phyloP scores from a whole-genome alignment of 2,888 invertebrate species.

The Papilio gigon region DNA sequence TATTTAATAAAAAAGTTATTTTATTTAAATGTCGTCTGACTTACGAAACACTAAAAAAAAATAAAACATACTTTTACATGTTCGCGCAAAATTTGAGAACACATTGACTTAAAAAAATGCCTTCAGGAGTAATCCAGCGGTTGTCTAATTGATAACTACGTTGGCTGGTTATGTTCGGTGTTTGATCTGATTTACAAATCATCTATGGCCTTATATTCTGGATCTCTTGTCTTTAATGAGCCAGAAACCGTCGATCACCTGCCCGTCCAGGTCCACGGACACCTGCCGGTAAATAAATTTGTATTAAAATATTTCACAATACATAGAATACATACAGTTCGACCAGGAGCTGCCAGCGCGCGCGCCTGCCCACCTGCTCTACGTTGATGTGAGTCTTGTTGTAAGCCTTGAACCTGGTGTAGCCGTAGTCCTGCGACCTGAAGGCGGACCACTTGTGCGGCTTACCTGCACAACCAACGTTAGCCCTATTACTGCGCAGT shows the following conservation, averaged over 20 bases:
- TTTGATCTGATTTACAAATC: neutral
- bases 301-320: neutral
- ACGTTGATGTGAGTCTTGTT: constrained; percentile 94
- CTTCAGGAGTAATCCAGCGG: no score
- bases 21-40: no score
- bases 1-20: no score
- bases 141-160: no score
- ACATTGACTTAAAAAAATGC: no score
- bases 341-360: no score
- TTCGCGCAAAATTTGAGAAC: no score
- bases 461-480: constrained; percentile 80
- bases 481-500: neutral
- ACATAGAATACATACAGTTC: no score
- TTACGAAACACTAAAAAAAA: no score
- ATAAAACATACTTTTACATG: no score
- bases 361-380: constrained; percentile 87
- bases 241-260: constrained; percentile 84
- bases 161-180: no score
- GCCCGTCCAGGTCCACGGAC: constrained; percentile 87
- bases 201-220: constrained; percentile 6
- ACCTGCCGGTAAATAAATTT: constrained; percentile 77
- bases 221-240: constrained; percentile 57
- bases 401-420: constrained; percentile 90
- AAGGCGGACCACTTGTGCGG: constrained; percentile 82
- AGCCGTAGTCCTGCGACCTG: constrained; percentile 95